Evolutionary conservation across 2,888 invertebrate genomes (phyloP).

Genomic region (Fissipunctia ypsillon): DNA sequence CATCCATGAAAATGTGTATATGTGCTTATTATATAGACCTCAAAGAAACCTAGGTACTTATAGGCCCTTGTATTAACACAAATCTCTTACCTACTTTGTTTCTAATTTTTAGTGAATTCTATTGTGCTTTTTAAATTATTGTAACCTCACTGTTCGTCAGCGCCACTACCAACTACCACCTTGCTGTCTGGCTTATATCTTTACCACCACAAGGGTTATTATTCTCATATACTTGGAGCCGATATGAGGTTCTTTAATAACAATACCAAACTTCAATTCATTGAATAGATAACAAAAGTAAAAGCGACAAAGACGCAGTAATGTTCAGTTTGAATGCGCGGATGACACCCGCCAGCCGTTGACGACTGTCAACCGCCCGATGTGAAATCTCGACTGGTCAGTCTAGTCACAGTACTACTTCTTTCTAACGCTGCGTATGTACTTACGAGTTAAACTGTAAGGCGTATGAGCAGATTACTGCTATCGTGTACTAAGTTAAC

Average conservation of each 20-base stretch:
- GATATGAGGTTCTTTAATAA: not conserved
- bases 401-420: constrained; percentile 32
- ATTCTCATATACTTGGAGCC: not conserved
- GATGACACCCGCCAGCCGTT: constrained; percentile 51
- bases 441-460: constrained; percentile 47
- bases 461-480: constrained; percentile 27
- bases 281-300: constrained; percentile 36
- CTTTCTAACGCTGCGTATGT: constrained; percentile 47
- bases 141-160: not conserved
- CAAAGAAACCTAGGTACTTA: not conserved
- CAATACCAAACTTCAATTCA: not conserved
- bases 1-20: too few relatives aligned
- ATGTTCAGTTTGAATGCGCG: constrained; percentile 23
- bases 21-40: too few relatives aligned
- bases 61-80: too few relatives aligned
- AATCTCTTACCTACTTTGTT: too few relatives aligned
- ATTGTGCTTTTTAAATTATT: not conserved
- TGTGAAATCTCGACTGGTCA: constrained; percentile 83
- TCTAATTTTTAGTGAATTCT: not conserved
- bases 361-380: constrained; percentile 61
- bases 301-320: constrained; percentile 37
- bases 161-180: too few relatives aligned
- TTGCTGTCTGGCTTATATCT: too few relatives aligned
- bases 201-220: not conserved
- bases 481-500: constrained; percentile 15